phyloP scores from a whole-genome alignment of 2,113 vertebrate species.

The Columba janthina region DNA sequence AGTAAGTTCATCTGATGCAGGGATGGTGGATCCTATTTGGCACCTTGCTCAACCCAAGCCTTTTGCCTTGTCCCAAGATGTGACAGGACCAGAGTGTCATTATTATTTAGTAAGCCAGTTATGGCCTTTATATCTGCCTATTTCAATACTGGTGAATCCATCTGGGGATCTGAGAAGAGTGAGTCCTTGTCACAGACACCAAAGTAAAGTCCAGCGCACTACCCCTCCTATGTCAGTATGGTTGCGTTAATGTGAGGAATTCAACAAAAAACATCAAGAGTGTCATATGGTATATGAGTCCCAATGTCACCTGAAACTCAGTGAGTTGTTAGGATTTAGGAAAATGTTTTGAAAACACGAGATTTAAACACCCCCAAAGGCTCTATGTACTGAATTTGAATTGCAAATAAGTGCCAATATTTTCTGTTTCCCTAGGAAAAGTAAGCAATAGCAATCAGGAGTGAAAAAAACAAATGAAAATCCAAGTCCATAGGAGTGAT shows the following conservation, averaged over 20 bases:
- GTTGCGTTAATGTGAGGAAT: background rate
- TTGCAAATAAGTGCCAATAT: background rate
- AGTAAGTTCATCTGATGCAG: background rate
- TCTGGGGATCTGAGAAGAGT: background rate
- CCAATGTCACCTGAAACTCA: slow-evolving; percentile 4
- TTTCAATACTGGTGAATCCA: background rate
- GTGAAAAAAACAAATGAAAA: background rate
- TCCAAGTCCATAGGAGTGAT: background rate
- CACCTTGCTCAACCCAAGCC: background rate
- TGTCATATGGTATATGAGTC: background rate
- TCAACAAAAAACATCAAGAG: background rate
- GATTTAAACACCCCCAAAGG: background rate
- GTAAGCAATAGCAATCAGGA: slow-evolving; percentile 14
- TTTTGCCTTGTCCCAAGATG: background rate
- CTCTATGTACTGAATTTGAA: background rate
- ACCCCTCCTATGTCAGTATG: background rate
- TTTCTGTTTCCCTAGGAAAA: slow-evolving; percentile 8
- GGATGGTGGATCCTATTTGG: background rate
- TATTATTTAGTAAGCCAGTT: background rate
- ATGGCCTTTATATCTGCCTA: background rate
- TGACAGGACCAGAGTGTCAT: background rate
- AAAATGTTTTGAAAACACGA: slow-evolving; percentile 28
- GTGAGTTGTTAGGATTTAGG: background rate
- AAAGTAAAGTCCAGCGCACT: background rate
- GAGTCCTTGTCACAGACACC: background rate